phyloP scores from a whole-genome alignment of 2,888 invertebrate genomes.

The Ceratothoa steindachneri region DNA sequence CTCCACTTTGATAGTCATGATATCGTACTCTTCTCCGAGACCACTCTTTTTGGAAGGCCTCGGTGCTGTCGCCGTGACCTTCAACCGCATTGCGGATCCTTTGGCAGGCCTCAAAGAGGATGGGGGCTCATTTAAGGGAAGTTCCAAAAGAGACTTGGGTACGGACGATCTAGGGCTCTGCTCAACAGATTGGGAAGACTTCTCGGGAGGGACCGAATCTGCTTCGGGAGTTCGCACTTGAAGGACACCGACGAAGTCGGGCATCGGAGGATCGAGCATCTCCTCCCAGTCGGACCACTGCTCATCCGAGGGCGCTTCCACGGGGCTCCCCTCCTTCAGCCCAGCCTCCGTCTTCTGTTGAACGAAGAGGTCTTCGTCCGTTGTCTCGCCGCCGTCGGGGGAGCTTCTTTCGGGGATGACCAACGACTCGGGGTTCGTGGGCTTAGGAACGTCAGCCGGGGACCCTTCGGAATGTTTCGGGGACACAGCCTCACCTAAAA shows the following conservation, averaged over 20 bases:
- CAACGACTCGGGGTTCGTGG: not conserved
- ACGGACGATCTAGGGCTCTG: not conserved
- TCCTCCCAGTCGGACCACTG: slow-evolving; percentile 47
- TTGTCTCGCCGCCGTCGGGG: slow-evolving; percentile 42
- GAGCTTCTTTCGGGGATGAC: slow-evolving; percentile 44
- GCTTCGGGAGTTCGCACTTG: not conserved
- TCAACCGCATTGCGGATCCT: not conserved
- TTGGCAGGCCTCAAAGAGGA: not conserved
- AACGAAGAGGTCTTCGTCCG: not conserved
- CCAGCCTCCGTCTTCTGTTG: not conserved
- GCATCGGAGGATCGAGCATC: slow-evolving; percentile 25
- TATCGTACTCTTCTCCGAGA: slow-evolving; percentile 40
- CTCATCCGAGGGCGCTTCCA: slow-evolving; percentile 10
- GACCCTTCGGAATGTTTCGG: not conserved
- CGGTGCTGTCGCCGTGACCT: not conserved
- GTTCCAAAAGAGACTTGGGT: not conserved
- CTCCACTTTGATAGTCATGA: slow-evolving; percentile 33
- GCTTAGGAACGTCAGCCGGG: no score
- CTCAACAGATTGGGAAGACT: not conserved
- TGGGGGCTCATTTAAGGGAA: not conserved
- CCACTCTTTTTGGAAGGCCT: not conserved
- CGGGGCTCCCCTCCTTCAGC: not conserved
- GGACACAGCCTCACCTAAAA: no score
- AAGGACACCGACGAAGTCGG: not conserved
- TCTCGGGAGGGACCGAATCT: not conserved